Percentiles rank a stretch among this genome's conserved stretches.
Conservation (phyloP, 2,113 vertebrate genomes). For the Dasyornis broadbenti region DNA sequence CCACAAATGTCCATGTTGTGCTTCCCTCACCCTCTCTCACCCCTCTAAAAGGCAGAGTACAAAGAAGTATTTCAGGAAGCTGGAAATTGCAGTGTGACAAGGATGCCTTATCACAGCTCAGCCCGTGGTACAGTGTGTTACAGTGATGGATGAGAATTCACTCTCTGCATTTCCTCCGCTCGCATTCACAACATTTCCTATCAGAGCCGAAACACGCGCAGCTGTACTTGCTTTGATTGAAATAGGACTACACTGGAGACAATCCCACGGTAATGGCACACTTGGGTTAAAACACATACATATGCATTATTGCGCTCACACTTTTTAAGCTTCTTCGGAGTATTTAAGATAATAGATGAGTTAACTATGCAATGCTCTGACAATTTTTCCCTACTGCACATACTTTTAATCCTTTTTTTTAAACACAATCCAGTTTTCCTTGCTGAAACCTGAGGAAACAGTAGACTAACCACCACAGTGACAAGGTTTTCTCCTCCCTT, state of each 20-base stretch:
- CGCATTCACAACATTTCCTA: constrained; percentile 17
- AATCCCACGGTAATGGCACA: neutral
- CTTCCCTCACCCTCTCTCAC: neutral
- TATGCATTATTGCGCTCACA: neutral
- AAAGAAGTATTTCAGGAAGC: constrained; percentile 39
- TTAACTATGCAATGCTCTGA: neutral
- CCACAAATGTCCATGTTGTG: neutral
- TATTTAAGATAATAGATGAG: neutral
- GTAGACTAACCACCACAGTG: neutral
- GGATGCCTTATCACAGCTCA: constrained; percentile 55
- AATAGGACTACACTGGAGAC: neutral
- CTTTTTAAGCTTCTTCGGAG: neutral
- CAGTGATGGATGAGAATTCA: constrained; percentile 61
- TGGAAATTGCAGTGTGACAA: constrained; percentile 50
- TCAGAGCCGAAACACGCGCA: constrained; percentile 18
- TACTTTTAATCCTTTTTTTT: neutral
- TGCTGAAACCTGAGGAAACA: neutral
- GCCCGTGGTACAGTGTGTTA: constrained; percentile 4
- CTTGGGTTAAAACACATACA: neutral
- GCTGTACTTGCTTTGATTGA: constrained; percentile 19
- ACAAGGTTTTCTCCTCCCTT: neutral
- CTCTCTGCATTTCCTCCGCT: constrained; percentile 9
- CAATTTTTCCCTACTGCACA: neutral
- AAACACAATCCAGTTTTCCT: neutral
- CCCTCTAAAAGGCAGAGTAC: neutral